These are phyloP conservation scores for Galemys pyrenaicus DNA, from an alignment of 2,113 vertebrate species.

Conservation along the genomic window DNA sequence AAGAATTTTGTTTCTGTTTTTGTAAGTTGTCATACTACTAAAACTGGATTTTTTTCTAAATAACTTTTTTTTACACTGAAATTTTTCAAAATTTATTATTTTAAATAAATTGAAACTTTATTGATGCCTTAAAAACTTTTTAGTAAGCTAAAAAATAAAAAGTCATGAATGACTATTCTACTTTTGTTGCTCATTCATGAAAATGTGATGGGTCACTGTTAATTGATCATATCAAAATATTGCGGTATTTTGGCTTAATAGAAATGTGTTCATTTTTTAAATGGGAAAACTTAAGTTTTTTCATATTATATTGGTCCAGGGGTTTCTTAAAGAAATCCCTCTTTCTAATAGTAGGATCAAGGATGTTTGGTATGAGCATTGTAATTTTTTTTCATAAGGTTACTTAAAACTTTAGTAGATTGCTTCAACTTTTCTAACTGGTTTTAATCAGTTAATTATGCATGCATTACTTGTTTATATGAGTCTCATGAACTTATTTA, in stretches of 20 bases:
- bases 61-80: background rate
- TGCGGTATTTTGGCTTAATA: background rate
- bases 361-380: background rate
- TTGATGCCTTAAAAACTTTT: slow-evolving; percentile 8
- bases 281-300: background rate
- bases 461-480: slow-evolving; percentile 35
- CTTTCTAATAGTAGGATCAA: background rate
- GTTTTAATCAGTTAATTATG: slow-evolving; percentile 2
- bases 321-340: background rate
- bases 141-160: background rate
- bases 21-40: background rate
- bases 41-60: slow-evolving; percentile 20
- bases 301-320: background rate
- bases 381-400: background rate
- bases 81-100: no score
- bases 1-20: slow-evolving; percentile 4
- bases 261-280: background rate
- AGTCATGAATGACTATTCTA: background rate
- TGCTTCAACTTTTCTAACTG: background rate
- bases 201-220: background rate
- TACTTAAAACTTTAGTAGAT: background rate
- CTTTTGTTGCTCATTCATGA: slow-evolving; percentile 38
- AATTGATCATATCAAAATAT: background rate
- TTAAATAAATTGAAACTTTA: background rate
- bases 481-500: slow-evolving; percentile 17